Evolutionary conservation across 2,888 invertebrate species (phyloP), one percentile per base, ranked within the genome.

Genomic region (Bellardia pandia): DNA sequence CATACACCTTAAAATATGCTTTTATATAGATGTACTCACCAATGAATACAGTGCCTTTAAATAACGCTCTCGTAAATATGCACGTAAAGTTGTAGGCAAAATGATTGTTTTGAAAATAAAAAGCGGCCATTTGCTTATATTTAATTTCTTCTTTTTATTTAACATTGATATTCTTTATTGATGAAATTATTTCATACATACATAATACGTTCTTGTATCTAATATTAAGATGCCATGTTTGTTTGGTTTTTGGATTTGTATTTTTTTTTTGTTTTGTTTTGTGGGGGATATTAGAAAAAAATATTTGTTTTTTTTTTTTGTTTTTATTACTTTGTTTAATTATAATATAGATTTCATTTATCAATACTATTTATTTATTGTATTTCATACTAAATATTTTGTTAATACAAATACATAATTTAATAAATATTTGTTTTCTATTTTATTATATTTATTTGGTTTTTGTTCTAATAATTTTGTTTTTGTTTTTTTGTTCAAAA

Each of bases 111-210:
- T 60, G 53, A 66, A 53, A 53, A 8, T 2, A 9, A 53, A 58
- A 16, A 48, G 16, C 14, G 2, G 13, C 45, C 13, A 45, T 3
- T 23, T 33, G 0, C 7, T 60, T 58, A 3, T 14, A n/a, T 62
- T 60, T 37, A 60, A 60, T 14, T 16, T 40, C 3, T 53, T 66
- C 80, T 66, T 85, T 62, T 53, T 66, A n/a, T n/a, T 68, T 68
- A 85, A 85, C 84, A 85, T 79, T 85, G 66, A 85, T 85, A 85
- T 85, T 85, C 16, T 85, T 84, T 85, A 85, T 85, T 85, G 42
- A 60, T 72, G 51, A 74, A 85, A 79, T 40, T 79, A 74, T 74
- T 83, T 85, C 79, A 68, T 37, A 62, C 45, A 62, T 78, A 78
- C 56, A 42, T 76, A 72, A 77, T 77, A 68, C 68, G 11, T 51